Base-by-base conservation (phyloP, 2,888 invertebrate species). In the Nemoura dubitans region DNA sequence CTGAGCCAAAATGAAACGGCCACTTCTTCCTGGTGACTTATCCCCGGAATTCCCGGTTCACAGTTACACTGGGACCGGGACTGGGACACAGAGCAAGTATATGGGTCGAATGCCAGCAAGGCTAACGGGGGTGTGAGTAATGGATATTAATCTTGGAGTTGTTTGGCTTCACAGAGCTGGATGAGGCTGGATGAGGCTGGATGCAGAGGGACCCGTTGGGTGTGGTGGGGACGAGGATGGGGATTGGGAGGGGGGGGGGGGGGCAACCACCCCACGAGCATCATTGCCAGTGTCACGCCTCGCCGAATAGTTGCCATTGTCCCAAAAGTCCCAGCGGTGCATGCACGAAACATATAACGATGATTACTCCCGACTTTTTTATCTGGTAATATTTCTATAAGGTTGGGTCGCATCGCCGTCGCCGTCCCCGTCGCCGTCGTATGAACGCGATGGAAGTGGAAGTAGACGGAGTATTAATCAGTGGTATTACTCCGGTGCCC, bases 81-180 rank as follows among this genome's bases (percentile, higher is more conserved):
- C 59, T 59, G 59, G 59, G 59, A 59, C 59, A 59, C 59, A 59
- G 59, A 59, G 59, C 59, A 21, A 59, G 59, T 59, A 59, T 59
- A 59, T 59, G 59, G 59, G 59, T 59, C 59, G 59, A 10, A 3
- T 59, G 59, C 59, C 59, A 59, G 21, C 36, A 25, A 42, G 84
- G 76, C 59, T 16, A 21, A 59, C 28, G 84, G 84, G 59, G 84
- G 84, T 29, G 26, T 84, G 84, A 84, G 84, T 84, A 84, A 84
- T 84, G 84, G 84, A 84, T 84, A 84, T 84, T 84, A 84, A 84
- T 84, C 84, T 81, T 81, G 81, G 81, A 81, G 81, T 81, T 81
- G 81, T 81, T 81, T 30, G 81, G 81, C 81, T 81, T 59, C 59
- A 59, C 59, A 59, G 59, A 21, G 59, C 59, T 59, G 59, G 59